A percentile compares a stretch with the other conserved stretches of the same genome.
Evolutionary conservation across 2,113 vertebrate genomes (phyloP).

Genomic region (Sebastes schlegelii): DNA sequence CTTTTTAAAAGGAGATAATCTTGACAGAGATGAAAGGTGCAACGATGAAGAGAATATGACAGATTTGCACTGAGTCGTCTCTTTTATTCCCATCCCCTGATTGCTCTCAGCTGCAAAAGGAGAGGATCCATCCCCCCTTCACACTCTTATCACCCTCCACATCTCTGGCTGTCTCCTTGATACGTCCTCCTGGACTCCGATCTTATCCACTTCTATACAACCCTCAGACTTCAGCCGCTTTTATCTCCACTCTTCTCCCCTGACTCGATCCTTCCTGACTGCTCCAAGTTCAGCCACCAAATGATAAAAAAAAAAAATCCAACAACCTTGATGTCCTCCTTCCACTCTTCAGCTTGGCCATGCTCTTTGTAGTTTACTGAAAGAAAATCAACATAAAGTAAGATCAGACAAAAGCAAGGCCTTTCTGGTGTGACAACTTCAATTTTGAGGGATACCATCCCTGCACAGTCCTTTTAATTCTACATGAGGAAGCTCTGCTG

Average conservation of each 20-base stretch:
- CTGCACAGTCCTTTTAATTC: background rate
- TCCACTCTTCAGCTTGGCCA: conserved; percentile 41
- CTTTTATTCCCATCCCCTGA: conserved; percentile 22
- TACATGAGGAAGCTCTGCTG: background rate
- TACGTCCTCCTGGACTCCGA: conserved; percentile 67
- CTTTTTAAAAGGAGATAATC: conserved; percentile 44
- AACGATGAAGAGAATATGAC: conserved; percentile 40
- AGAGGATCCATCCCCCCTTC: conserved; percentile 50
- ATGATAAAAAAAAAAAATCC: conserved; percentile 39
- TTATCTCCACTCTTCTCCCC: conserved; percentile 64
- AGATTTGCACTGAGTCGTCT: conserved; percentile 28
- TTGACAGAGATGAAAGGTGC: conserved; percentile 47
- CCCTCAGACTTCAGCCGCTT: conserved; percentile 61
- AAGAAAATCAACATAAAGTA: conserved; percentile 37
- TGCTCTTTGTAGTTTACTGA: conserved; percentile 60
- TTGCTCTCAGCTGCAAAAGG: conserved; percentile 44
- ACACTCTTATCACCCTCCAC: conserved; percentile 55
- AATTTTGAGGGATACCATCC: conserved; percentile 12
- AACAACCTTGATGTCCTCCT: conserved; percentile 62
- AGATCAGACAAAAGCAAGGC: conserved; percentile 20
- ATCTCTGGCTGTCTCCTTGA: conserved; percentile 66
- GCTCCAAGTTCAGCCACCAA: conserved; percentile 44
- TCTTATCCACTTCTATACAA: conserved; percentile 64
- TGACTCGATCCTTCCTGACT: conserved; percentile 54
- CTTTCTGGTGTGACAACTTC: conserved; percentile 25